These are phyloP conservation scores for Megamerina dolium DNA, from an alignment of 2,888 invertebrate species.

Conservation along the genomic window DNA sequence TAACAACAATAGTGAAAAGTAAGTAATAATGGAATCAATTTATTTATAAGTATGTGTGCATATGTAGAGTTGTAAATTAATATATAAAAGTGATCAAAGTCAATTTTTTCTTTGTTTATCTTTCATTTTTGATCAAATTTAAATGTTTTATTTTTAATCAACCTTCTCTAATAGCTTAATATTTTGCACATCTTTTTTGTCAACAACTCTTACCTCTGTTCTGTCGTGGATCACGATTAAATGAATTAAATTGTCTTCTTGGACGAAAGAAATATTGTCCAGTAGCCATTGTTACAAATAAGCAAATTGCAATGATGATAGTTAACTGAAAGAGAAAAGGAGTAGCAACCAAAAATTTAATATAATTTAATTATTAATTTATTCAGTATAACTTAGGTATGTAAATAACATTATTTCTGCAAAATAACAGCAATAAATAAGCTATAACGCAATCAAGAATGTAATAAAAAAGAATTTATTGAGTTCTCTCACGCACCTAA, in stretches of 20 bases:
- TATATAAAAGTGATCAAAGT: neutral
- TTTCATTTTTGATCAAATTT: neutral
- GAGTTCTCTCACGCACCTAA: no score
- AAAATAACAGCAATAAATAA: no score
- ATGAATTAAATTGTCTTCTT: slow-evolving; percentile 33
- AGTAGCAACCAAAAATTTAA: no score
- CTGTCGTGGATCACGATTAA: slow-evolving; percentile 46
- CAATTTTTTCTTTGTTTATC: neutral
- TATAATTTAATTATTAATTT: no score
- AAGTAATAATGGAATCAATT: neutral
- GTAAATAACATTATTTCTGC: no score
- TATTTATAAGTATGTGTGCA: no score
- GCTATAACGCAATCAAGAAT: no score
- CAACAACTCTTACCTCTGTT: slow-evolving; percentile 40
- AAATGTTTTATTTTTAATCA: neutral
- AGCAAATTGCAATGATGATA: slow-evolving; percentile 38
- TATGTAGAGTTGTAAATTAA: neutral
- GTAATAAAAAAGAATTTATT: no score
- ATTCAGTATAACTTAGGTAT: no score
- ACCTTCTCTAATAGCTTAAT: neutral
- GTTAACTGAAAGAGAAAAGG: slow-evolving; percentile 38
- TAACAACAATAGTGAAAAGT: slow-evolving; percentile 8
- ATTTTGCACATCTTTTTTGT: neutral
- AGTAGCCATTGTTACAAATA: slow-evolving; percentile 40
- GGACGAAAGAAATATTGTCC: slow-evolving; percentile 45